Evolutionary conservation across 2,113 vertebrate species (phyloP), one percentile per base, ranked within the genome.

Genomic region (Barbus barbus): DNA sequence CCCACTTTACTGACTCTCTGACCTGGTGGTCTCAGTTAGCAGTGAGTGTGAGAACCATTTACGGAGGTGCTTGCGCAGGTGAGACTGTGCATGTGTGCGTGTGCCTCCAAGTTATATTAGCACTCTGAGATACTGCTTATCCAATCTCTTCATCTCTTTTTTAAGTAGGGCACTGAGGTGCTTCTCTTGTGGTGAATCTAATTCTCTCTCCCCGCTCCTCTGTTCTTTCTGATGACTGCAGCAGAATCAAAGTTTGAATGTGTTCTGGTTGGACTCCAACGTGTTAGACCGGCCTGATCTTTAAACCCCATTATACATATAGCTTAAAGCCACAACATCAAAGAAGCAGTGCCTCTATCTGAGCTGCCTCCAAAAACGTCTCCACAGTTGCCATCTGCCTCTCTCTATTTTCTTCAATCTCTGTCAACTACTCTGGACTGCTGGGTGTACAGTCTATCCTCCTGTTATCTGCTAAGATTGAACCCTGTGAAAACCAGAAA

Each of bases 121-220:
- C 11, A 51, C 61, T 18, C 44, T 81, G 44, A 22, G 14, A 77
- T 53, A 18, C 28, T 75, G 60, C 33, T n/a, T 65, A 80, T 31
- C 26, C 78, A 13, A 38, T 80, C 60, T 65, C 24, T 44, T 69
- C 38, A 31, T 56, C 26, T 31, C 26, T 67, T n/a, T 81, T 81
- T 69, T 67, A 69, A 81, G 61, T 81, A 81, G 78, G 78, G 9
- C 78, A 81, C 28, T 22, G 61, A 81, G 78, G 44, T 67, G 41
- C 44, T 69, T 33, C 44, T 67, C 53, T 38, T 38, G 56, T 4
- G 26, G 46, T 41, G 36, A 61, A 33, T 61, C 2, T 18, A 63
- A 28, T 63, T 63, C 9, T 26, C 77, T 46, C 38, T 63, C 38
- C 16, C n/a, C 8, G 9, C n/a, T 63, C 9, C 24, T 79, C 44